Evolutionary conservation across 2,797 vertebrate genomes (phyloP), one percentile per base, ranked within the genome.

Genomic region (Micropoecilia bifurca): DNA sequence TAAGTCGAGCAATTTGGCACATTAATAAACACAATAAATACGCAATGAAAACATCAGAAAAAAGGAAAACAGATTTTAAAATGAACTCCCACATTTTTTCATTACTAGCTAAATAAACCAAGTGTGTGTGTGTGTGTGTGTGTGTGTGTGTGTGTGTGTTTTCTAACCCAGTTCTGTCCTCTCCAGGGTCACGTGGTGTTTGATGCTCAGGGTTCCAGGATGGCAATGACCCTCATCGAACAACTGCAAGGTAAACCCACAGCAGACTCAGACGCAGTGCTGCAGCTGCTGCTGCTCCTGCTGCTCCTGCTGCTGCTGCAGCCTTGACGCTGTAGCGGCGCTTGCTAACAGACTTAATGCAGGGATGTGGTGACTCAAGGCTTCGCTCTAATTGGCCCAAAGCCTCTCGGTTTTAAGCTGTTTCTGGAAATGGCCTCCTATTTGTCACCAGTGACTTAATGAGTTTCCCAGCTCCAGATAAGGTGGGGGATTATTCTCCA

Each of bases 211-310:
- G 98, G 98, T n/a, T 98, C 98, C 82, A 97, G 98, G 92, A 99
- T 99, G 98, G 98, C 98, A 4, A 99, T 97, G 98, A 99, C 98
- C 0, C 97, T 98, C 36, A 99, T 99, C 0, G 98, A 99, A 81
- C 98, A 99, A 82, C 96, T 99, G 0, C 98, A 99, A 96, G 97
- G 98, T 95, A 92, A 90, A 75, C 6, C 45, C 28, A 8, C 73
- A 39, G 78, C 74, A 41, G 72, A 53, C 20, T 25, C 50, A 53
- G 50, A 25, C 0, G 2, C 7, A 8, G 50, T 9, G 50, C 50
- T 53, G 48, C 48, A 6, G 39, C 43, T 1, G 43, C 43, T 43
- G 1, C 43, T 41, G 41, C 43, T 10, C 8, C 41, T 43, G 41
- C 41, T 9, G 39, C 39, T 9, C 8, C 41, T 9, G 41, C 41